Percentiles rank a stretch among this genome's conserved stretches.
Evolutionary conservation across 2,797 vertebrate species (phyloP).

Genomic region (Philypnodon macrostomus): DNA sequence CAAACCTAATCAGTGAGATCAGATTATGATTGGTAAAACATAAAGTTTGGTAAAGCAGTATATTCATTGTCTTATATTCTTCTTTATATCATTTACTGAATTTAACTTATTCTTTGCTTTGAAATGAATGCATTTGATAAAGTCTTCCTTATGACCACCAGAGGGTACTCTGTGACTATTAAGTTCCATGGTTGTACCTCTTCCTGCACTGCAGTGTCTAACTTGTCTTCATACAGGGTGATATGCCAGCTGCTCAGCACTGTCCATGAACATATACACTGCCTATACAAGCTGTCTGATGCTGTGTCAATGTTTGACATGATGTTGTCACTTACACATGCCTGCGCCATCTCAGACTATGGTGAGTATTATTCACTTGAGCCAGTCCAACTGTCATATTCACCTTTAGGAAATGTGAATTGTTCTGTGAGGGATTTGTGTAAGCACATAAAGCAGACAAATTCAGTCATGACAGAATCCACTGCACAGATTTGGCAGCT

Average conservation of each 20-base stretch:
- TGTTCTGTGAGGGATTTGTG: slow-evolving; percentile 29
- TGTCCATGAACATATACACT: slow-evolving; percentile 90
- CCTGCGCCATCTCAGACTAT: slow-evolving; percentile 92
- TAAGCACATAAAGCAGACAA: slow-evolving; percentile 21
- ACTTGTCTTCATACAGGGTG: slow-evolving; percentile 75
- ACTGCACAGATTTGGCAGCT: slow-evolving; percentile 29
- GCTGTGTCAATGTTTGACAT: slow-evolving; percentile 98
- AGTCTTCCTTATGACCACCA: slow-evolving; percentile 40
- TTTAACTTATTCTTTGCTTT: background rate
- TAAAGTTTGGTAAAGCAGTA: too few species aligned
- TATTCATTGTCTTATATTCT: too few species aligned
- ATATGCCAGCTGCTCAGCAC: slow-evolving; percentile 88
- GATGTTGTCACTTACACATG: slow-evolving; percentile 89
- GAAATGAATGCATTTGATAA: background rate
- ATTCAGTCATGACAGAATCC: slow-evolving; percentile 33
- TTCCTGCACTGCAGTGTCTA: too few species aligned
- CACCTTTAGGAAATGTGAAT: slow-evolving; percentile 17
- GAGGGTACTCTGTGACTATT: slow-evolving; percentile 40
- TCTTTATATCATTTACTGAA: too few species aligned
- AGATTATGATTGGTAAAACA: too few species aligned
- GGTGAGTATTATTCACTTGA: slow-evolving; percentile 69
- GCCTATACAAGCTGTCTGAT: slow-evolving; percentile 94
- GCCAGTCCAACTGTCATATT: slow-evolving; percentile 23
- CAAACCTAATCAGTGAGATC: too few species aligned
- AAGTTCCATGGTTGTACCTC: too few species aligned